A percentile compares a stretch with the other conserved stretches of the same genome.
Evolutionary conservation across 2,888 invertebrate genomes (phyloP).

Genomic region (Drosophila affinis): DNA sequence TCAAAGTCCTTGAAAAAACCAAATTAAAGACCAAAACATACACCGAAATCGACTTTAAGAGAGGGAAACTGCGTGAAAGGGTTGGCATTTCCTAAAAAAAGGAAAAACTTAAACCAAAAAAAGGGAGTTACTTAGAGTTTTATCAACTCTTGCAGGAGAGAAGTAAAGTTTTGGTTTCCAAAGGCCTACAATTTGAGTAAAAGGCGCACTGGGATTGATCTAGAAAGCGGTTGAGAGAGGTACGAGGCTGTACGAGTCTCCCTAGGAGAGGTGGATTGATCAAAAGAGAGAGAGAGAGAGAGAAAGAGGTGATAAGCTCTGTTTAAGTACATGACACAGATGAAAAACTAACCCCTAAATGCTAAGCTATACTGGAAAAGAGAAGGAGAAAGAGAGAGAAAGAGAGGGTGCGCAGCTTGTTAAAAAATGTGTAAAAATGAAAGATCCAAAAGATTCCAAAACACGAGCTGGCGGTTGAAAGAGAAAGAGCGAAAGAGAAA

Average conservation of each 20-base stretch:
- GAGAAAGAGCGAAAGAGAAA: too few relatives aligned
- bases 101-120: not conserved
- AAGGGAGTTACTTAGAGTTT: not conserved
- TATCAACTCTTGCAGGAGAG: not conserved
- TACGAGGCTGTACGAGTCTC: too few relatives aligned
- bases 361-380: too few relatives aligned
- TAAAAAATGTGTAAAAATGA: too few relatives aligned
- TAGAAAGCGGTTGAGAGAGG: not conserved
- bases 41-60: slow-evolving; percentile 23
- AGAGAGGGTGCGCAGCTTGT: too few relatives aligned
- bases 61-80: slow-evolving; percentile 1
- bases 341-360: too few relatives aligned
- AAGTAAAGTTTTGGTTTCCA: not conserved
- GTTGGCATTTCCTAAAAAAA: slow-evolving; percentile 4
- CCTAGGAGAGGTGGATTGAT: not conserved
- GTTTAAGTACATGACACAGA: too few relatives aligned
- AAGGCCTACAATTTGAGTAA: not conserved
- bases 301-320: too few relatives aligned
- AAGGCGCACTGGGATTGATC: not conserved
- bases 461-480: too few relatives aligned
- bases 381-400: too few relatives aligned
- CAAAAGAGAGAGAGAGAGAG: too few relatives aligned
- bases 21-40: slow-evolving; percentile 33
- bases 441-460: too few relatives aligned
- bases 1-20: slow-evolving; percentile 32